These are phyloP conservation scores for Megastigmus dorsalis DNA, from an alignment of 2,888 invertebrate genomes.

Conservation along the genomic window DNA sequence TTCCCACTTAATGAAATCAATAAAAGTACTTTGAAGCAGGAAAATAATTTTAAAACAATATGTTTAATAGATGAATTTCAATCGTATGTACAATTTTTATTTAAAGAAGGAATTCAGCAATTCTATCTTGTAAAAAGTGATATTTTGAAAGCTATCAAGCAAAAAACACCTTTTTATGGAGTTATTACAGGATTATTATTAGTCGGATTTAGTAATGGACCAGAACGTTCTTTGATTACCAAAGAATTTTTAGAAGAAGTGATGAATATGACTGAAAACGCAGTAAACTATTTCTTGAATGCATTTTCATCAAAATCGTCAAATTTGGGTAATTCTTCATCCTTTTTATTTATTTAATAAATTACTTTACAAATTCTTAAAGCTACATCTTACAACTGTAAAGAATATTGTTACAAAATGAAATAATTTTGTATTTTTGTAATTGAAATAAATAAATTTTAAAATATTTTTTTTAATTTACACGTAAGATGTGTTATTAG, in stretches of 20 bases:
- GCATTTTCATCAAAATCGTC: constrained; percentile 61
- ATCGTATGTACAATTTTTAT: constrained; percentile 59
- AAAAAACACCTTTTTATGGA: constrained; percentile 74
- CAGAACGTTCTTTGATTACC: constrained; percentile 51
- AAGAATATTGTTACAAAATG: no score
- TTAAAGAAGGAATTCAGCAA: constrained; percentile 66
- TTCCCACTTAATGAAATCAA: constrained; percentile 37
- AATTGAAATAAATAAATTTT: no score
- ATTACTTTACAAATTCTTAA: no score
- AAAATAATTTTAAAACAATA: constrained; percentile 6
- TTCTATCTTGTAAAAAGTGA: constrained; percentile 68
- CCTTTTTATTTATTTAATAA: no score
- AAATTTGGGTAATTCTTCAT: constrained; percentile 56
- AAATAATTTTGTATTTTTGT: not conserved
- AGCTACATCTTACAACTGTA: no score
- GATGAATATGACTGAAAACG: constrained; percentile 61
- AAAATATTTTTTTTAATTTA: not conserved
- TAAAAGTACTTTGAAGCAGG: constrained; percentile 16
- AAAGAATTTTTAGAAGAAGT: constrained; percentile 56
- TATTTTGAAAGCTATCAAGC: constrained; percentile 70
- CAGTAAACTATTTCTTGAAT: constrained; percentile 64
- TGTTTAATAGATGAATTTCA: not conserved
- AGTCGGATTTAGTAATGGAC: constrained; percentile 57
- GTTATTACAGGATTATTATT: constrained; percentile 64
- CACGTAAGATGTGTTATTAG: not conserved